Conservation (phyloP, 1,140 invertebrate genomes). For the Orius insidiosus region DNA sequence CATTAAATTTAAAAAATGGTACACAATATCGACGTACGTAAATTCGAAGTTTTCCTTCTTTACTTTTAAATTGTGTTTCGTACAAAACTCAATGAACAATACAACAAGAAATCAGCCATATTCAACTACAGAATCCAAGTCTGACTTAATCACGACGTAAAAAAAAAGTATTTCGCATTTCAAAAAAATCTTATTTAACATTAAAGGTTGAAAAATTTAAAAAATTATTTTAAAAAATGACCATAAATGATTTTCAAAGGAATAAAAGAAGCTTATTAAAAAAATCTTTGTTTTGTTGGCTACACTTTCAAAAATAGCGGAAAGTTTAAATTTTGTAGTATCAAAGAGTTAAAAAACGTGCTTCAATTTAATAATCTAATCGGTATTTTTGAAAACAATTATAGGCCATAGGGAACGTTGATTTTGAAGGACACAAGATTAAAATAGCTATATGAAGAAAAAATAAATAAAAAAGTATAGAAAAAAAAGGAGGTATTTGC, state of each 20-base stretch:
- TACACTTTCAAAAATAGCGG: not conserved
- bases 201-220: not conserved
- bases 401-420: too few species aligned
- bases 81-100: constrained; percentile 9
- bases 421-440: too few species aligned
- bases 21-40: constrained; percentile 1
- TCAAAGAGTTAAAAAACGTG: too few species aligned
- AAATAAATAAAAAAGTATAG: too few species aligned
- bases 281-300: not conserved
- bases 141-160: not conserved
- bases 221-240: not conserved
- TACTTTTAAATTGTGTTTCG: too few species aligned
- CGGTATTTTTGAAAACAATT: too few species aligned
- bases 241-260: not conserved
- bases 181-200: not conserved
- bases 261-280: not conserved
- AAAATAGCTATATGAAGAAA: too few species aligned
- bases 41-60: not conserved
- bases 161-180: not conserved
- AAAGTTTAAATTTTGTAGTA: too few species aligned
- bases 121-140: constrained; percentile 8
- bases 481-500: too few species aligned
- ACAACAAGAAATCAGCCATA: constrained; percentile 17
- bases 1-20: not conserved
- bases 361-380: too few species aligned